Base-by-base conservation (phyloP, 2,113 vertebrate species). In the Solea solea region DNA sequence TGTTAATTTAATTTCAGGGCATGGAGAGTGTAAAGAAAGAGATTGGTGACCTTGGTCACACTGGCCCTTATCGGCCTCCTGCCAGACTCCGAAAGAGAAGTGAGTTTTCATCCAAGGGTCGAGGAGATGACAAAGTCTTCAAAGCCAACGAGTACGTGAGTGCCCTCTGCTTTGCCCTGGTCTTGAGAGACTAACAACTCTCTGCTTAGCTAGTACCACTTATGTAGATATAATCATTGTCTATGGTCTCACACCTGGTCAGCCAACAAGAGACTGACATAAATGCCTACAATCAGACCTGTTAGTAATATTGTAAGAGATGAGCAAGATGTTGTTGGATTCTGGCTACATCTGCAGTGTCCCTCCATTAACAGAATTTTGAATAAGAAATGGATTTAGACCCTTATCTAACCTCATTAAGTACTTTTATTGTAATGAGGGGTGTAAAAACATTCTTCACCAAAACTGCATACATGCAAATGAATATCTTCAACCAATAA, bases 21-120 rank as follows among this genome's bases (percentile, higher is more conserved):
- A 94, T 99, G 53, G 96, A 99, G 80, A 95, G 84, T 0, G 95
- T 99, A 1, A 96, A 94, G 92, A 98, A 97, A 80, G 97, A 99
- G 76, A 93, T 99, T 0, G 97, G 94, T 6, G 96, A 96, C 25
- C 50, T 98, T 21, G 96, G 95, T 0, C 94, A 97, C 45, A 95
- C 87, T 0, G 97, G 96, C 0, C 94, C 97, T 14, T 99, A 99
- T 90, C 93, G 94, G 28, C 91, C 96, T 2, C 98, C 98, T 0
- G 79, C 93, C 63, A 88, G 91, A 27, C 93, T 99, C 34, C 81
- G 97, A 13, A 99, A 98, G 69, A 93, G 98, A 72, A 97, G 91
- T 0, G 98, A 99, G 70, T 98, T 95, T 76, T 94, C 95, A 0
- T 95, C 94, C 1, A 97, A 96, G 39, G 93, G 91, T 0, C 48